Base-by-base conservation (phyloP, 2,888 invertebrate genomes). In the Serripes groenlandicus region DNA sequence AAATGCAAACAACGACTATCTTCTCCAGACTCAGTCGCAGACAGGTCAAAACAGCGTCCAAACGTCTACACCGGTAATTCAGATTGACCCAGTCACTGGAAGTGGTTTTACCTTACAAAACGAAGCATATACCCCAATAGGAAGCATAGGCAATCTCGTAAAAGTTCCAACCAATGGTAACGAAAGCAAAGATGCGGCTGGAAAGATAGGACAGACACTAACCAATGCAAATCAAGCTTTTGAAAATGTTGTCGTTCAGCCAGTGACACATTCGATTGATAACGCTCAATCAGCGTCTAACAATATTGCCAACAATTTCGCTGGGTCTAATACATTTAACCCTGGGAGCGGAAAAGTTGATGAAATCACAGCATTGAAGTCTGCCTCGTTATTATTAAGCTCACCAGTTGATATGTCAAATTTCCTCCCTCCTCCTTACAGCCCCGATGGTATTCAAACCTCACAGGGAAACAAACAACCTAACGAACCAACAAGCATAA, bases 41-140 rank as follows among this genome's bases (percentile, higher is more conserved):
- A 7, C 34, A 9, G 18, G 1, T 34, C 32, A 32, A 15, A 34
- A n/a, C n/a, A 34, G 34, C 9, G 21, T n/a, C 30, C 18, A 62
- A n/a, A n/a, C 34, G 9, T 5, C 62, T 4, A 1, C 3, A 21
- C n/a, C n/a, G n/a, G n/a, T n/a, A n/a, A 26, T 35, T 23, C 30
- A 42, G 34, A 66, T 62, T 18, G 52, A 52, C 52, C 37, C 34
- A 21, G 18, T 49, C 2, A 49, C 37, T 35, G 42, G 42, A 18
- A 37, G 18, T 9, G 58, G 28, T 32, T 64, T 21, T 49, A 26
- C 34, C 11, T 30, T 79, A 30, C 75, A 68, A 49, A 83, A 83
- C 42, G 83, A 83, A 73, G 75, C 75, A 7, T 83, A 79, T 52
- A 83, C 83, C 7, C 72, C 75, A n/a, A 58, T 83, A 3, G 83